phyloP scores from a whole-genome alignment of 2,797 vertebrate genomes.

The Galagoides demidoff region DNA sequence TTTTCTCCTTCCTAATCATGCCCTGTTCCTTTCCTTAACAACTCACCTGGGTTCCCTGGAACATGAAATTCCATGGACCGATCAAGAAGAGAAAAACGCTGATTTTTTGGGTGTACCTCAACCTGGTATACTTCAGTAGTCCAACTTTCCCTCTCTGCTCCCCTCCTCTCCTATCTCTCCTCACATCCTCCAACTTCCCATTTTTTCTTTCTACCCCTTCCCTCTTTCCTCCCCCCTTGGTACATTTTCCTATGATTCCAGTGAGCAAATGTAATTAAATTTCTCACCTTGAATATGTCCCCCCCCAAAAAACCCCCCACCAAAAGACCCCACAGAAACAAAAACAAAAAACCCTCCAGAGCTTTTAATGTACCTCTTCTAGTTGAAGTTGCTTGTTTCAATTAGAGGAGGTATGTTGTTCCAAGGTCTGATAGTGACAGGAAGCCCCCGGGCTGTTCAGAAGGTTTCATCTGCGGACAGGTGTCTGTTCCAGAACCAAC shows the following conservation, averaged over 20 bases:
- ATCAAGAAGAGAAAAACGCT: background rate
- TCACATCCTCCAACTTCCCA: too few relatives aligned
- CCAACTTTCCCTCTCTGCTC: background rate
- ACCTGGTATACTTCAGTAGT: background rate
- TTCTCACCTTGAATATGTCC: background rate
- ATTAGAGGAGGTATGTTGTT: background rate
- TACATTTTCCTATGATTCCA: background rate
- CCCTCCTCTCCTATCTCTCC: background rate
- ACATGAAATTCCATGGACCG: background rate
- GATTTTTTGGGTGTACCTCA: background rate
- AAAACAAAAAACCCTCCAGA: background rate
- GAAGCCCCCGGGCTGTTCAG: background rate
- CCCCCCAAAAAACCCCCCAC: too few relatives aligned
- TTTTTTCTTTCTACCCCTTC: background rate
- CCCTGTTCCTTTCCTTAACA: background rate
- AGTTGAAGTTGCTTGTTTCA: background rate
- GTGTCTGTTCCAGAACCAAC: background rate
- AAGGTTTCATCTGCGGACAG: background rate
- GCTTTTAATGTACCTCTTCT: background rate
- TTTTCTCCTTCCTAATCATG: background rate
- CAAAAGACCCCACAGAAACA: too few relatives aligned
- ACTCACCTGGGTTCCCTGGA: background rate
- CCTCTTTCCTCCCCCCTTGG: background rate
- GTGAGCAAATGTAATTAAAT: slow-evolving; percentile 15
- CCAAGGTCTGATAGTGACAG: background rate